Evolutionary conservation across 2,888 invertebrate genomes (phyloP).

Genomic region (Hirudinaria manillensis): DNA sequence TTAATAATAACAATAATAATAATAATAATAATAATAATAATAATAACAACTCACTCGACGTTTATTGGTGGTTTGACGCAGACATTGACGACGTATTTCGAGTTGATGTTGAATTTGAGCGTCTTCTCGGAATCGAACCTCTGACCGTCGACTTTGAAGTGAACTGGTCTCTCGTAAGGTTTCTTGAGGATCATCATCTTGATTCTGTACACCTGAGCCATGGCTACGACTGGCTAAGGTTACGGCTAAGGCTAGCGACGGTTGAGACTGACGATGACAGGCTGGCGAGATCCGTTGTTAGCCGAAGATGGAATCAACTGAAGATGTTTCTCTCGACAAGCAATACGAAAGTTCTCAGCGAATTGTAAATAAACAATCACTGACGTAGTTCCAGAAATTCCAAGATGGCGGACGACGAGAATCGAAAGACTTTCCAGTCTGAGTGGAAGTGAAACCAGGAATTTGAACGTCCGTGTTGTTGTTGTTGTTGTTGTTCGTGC

Average conservation of each 20-base stretch:
- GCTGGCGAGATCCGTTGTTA: too few relatives aligned
- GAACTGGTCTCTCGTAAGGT: conserved; percentile 57
- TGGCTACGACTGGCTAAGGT: neutral
- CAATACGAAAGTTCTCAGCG: too few relatives aligned
- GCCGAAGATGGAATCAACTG: too few relatives aligned
- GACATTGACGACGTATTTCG: conserved; percentile 58
- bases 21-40: neutral
- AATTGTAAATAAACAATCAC: too few relatives aligned
- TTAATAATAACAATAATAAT: neutral
- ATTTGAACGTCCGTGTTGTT: too few relatives aligned
- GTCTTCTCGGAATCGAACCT: conserved; percentile 60
- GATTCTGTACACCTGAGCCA: conserved; percentile 49
- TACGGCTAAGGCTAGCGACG: neutral
- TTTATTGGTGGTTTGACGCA: conserved; percentile 59
- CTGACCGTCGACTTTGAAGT: conserved; percentile 61
- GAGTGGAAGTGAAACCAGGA: too few relatives aligned
- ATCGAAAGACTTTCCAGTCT: too few relatives aligned
- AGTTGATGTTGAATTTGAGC: conserved; percentile 59
- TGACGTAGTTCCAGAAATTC: too few relatives aligned
- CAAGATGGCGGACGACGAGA: too few relatives aligned
- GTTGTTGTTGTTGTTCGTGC: too few relatives aligned
- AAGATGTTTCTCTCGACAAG: too few relatives aligned
- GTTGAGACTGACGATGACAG: too few relatives aligned
- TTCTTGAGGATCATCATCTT: conserved; percentile 58
- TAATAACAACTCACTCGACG: conserved; percentile 57